Evolutionary conservation across 2,113 vertebrate genomes (phyloP), one percentile per base, ranked within the genome.

Genomic region (Herpetotheres cachinnans): DNA sequence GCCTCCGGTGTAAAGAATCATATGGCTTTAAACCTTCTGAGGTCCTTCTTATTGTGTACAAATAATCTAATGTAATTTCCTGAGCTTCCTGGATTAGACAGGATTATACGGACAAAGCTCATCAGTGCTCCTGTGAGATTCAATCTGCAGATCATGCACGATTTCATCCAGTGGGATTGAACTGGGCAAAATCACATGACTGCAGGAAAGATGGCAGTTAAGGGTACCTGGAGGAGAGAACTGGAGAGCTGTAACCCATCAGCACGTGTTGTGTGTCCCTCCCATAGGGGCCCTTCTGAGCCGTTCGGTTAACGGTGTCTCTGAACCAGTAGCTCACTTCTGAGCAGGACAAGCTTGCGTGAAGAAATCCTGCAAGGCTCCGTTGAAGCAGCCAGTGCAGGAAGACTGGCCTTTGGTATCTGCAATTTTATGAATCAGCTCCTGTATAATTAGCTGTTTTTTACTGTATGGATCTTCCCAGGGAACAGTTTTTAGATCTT

Each of bases 101-200:
- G 83, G 34, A 76, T 82, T 78, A 49, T 21, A 54, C 9, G 73
- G 67, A 8, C 59, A 65, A 77, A 95, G 11, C 9, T 67, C 47
- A 14, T 36, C 61, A 16, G 69, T 7, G 47, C 52, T 59, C 8
- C 16, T 2, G 17, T 38, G 84, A 52, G 1, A 0, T 20, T 76
- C 40, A 6, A 24, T 24, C 78, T 54, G 66, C 52, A 67, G 70
- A 47, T 56, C 52, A 1, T 0, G 4, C 13, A 27, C 0, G 0
- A 24, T 54, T 55, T 88, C 30, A 26, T 24, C 12, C 83, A 2
- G 44, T 13, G 24, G 38, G 50, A 38, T 3, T 16, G 44, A 50
- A 50, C 5, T 4, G 61, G 47, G 26, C 52, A 92, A 65, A 38
- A 18, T 1, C 27, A 12, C 16, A 1, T 0, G 26, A 38, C 70